Conservation (phyloP, 2,888 invertebrate species). For the Protophormia terraenovae region DNA sequence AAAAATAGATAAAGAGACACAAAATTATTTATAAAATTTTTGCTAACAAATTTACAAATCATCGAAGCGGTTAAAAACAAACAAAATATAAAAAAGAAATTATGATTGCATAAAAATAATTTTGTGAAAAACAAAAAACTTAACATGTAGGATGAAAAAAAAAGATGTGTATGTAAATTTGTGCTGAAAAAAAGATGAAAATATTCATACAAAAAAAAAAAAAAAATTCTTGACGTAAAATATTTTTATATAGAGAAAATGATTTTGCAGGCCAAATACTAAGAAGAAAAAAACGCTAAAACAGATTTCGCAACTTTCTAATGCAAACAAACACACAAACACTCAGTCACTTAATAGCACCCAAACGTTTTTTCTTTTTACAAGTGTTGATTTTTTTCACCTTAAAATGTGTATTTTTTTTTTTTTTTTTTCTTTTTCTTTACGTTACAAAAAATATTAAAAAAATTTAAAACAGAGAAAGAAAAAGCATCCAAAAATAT, state of each 20-base stretch:
- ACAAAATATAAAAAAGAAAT: neutral
- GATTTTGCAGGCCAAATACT: too few relatives aligned
- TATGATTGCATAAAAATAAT: conserved; percentile 1
- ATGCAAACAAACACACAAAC: conserved; percentile 16
- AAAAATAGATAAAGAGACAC: neutral
- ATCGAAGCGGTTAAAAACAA: neutral
- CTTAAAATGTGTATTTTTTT: neutral
- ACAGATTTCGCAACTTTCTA: conserved; percentile 38
- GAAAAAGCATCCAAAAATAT: neutral
- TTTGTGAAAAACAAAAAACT: neutral
- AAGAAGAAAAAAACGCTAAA: neutral
- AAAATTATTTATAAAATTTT: neutral
- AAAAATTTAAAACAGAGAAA: neutral
- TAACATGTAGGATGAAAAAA: neutral
- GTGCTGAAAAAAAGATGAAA: neutral
- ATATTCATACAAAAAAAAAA: neutral
- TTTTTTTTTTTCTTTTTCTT: neutral
- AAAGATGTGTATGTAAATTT: neutral
- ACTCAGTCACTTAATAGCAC: neutral
- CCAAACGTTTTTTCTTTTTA: neutral
- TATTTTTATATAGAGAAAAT: neutral
- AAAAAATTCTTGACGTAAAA: neutral
- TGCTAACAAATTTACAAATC: neutral
- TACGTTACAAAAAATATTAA: too few relatives aligned
- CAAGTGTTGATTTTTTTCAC: neutral